These are phyloP conservation scores for Poeciliopsis turneri DNA, from an alignment of 2,797 vertebrate species.

Conservation along the genomic window DNA sequence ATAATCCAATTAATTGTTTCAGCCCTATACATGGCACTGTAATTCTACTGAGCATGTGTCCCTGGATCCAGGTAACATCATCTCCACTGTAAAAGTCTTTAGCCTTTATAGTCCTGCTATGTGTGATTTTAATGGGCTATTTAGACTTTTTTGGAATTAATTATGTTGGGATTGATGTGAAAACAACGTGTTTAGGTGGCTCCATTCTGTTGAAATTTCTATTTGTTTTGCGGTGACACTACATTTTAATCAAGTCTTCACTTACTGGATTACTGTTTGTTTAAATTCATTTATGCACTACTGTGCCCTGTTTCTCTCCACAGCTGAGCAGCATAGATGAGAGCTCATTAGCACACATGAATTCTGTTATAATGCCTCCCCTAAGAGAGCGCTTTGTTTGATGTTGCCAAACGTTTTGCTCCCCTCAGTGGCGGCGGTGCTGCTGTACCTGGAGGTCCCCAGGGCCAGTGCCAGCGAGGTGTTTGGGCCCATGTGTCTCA, in stretches of 20 bases:
- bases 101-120: too few relatives aligned
- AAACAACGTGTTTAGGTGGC: neutral
- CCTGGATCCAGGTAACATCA: neutral
- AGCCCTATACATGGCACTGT: neutral
- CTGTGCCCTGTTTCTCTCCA: constrained; percentile 16
- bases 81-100: neutral
- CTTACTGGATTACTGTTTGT: constrained; percentile 18
- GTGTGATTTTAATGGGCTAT: neutral
- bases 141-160: neutral
- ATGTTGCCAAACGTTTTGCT: constrained; percentile 59
- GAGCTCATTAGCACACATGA: constrained; percentile 56
- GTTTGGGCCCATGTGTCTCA: constrained; percentile 92
- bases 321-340: constrained; percentile 36
- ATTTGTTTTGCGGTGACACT: neutral
- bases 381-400: constrained; percentile 53
- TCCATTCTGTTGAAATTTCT: neutral
- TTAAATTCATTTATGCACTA: constrained; percentile 22
- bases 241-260: neutral
- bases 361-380: constrained; percentile 56
- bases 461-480: constrained; percentile 88
- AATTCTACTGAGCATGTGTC: neutral
- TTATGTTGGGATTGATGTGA: neutral
- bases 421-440: constrained; percentile 84
- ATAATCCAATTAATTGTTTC: too few relatives aligned
- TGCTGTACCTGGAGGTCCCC: constrained; percentile 88